These are phyloP conservation scores for Eulemur macaco DNA, from an alignment of 2,113 vertebrate genomes.

Conservation along the genomic window DNA sequence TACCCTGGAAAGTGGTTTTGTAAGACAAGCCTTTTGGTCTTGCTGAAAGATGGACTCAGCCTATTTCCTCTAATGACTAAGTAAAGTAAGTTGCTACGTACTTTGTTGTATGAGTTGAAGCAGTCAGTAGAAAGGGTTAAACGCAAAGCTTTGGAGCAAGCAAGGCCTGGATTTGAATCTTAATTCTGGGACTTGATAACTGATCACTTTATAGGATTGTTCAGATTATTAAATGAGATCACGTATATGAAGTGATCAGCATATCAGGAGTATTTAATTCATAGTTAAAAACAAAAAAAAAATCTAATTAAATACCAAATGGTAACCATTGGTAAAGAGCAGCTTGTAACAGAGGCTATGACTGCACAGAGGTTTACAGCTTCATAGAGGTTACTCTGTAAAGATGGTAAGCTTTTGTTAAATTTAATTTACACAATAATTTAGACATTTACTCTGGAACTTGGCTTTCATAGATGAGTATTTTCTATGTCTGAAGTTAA, in stretches of 20 bases:
- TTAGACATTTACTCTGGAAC: background rate
- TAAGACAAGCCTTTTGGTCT: constrained; percentile 5
- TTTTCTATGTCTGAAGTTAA: background rate
- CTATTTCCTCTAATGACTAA: background rate
- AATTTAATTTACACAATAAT: background rate
- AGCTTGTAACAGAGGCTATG: background rate
- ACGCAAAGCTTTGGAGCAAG: background rate
- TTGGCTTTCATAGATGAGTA: background rate
- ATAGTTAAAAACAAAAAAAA: constrained; percentile 6
- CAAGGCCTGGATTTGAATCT: background rate
- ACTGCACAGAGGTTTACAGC: background rate
- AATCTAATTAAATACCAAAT: background rate
- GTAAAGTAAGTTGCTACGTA: constrained; percentile 48
- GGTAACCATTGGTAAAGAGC: background rate
- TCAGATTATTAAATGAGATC: background rate
- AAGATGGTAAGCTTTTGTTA: background rate
- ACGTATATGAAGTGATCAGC: background rate
- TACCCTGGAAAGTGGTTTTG: background rate
- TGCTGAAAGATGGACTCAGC: constrained; percentile 53
- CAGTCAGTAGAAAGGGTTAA: background rate
- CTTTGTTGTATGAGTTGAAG: background rate
- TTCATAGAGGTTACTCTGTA: background rate
- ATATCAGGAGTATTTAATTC: background rate
- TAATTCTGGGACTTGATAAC: background rate
- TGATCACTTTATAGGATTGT: background rate